A percentile compares a stretch with the other conserved stretches of the same genome.
phyloP scores from a whole-genome alignment of 1,140 invertebrate species.

The Tetragnatha versicolor region DNA sequence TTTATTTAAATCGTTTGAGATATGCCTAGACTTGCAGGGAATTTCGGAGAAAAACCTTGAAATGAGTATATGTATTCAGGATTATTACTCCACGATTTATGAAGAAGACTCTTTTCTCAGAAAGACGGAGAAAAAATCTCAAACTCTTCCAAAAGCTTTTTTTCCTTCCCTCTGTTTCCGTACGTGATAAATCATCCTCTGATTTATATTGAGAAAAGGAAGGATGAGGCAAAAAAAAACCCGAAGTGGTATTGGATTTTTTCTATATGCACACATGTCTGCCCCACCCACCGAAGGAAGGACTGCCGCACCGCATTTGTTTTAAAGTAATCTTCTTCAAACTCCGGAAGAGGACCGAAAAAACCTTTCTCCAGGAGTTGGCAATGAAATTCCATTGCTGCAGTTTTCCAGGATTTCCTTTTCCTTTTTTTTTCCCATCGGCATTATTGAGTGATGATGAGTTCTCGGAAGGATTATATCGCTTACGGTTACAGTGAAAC shows the following conservation, averaged over 20 bases:
- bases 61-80: slow-evolving; percentile 31
- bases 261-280: slow-evolving; percentile 21
- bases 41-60: neutral
- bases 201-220: slow-evolving; percentile 45
- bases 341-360: neutral
- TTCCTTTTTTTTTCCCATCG: slow-evolving; percentile 18
- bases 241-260: slow-evolving; percentile 28
- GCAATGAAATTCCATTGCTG: slow-evolving; percentile 39
- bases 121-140: slow-evolving; percentile 12
- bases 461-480: slow-evolving; percentile 31
- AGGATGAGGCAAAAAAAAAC: neutral
- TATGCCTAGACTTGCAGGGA: too few species aligned
- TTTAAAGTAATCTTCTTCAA: slow-evolving; percentile 47
- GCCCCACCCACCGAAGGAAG: neutral
- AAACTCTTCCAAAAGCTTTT: slow-evolving; percentile 39
- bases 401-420: slow-evolving; percentile 29
- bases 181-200: slow-evolving; percentile 49
- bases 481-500: slow-evolving; percentile 21
- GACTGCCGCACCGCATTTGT: slow-evolving; percentile 26
- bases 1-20: too few species aligned
- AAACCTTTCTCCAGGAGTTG: slow-evolving; percentile 9
- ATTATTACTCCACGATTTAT: slow-evolving; percentile 44
- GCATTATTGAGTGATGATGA: slow-evolving; percentile 52
- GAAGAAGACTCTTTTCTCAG: slow-evolving; percentile 38
- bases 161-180: slow-evolving; percentile 38